phyloP scores from a whole-genome alignment of 64 coral and sea anemone genomes.

The Catalaphyllia jardinei region DNA sequence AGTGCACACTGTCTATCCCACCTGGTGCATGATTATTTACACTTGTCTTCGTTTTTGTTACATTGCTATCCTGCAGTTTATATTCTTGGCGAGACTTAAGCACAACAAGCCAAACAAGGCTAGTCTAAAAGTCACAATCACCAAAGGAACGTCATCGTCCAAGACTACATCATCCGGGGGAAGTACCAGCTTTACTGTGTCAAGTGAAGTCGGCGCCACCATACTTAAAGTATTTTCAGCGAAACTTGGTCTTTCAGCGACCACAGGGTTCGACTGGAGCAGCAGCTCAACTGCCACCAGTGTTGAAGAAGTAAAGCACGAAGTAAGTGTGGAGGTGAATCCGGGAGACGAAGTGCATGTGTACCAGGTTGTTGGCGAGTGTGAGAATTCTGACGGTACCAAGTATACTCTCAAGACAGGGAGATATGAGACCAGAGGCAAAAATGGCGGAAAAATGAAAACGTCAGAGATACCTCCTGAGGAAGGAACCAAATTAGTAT shows the following conservation, averaged over 20 bases:
- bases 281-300: not conserved
- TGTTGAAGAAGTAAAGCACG: not conserved
- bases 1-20: too few species aligned
- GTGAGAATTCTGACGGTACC: constrained; percentile 27
- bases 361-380: constrained; percentile 18
- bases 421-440: not conserved
- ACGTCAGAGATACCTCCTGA: not conserved
- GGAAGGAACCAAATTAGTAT: not conserved
- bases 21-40: too few species aligned
- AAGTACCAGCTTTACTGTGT: not conserved
- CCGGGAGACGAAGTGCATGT: constrained; percentile 9
- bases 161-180: not conserved
- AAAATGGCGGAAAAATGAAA: not conserved
- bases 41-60: not conserved
- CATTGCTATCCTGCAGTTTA: not conserved
- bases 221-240: not conserved
- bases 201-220: not conserved
- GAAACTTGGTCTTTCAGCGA: not conserved
- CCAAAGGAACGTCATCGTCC: constrained; percentile 3
- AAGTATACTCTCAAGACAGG: constrained; percentile 13
- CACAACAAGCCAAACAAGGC: constrained; percentile 8
- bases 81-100: not conserved
- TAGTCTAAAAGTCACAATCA: not conserved
- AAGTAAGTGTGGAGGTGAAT: not conserved
- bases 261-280: not conserved